Evolutionary conservation across 53 echinoderm and acorn worm species (phyloP), one percentile per base, ranked within the genome.

Genomic region (Holothuria scabra): DNA sequence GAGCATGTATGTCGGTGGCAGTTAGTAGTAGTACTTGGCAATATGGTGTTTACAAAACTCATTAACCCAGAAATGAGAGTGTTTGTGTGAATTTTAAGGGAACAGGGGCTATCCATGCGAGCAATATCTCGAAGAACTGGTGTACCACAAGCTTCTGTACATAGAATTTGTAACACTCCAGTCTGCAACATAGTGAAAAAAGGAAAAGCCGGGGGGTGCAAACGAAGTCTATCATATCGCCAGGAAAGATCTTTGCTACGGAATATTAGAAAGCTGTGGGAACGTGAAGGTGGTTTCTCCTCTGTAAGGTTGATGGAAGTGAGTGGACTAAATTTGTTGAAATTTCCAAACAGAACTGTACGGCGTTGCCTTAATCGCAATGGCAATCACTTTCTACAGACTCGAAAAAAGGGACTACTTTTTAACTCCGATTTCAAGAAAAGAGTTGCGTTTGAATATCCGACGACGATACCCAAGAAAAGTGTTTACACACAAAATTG

Each of bases 401-500:
- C 84, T 18, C 49, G 56, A 28, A 67, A 84, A 24, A 84, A 84
- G 25, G 84, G 84, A 52, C 23, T 69, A 9, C 26, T 84, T 29
- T 5, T 30, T 5, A 12, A 28, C 9, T 30, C 31, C 19, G 69
- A 84, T 33, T 67, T 25, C 25, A 61, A 56, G 38, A 67, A 69
- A 52, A 24, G 70, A 20, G 31, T 84, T 13, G 28, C 56, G 26
- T 84, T 33, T 69, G 57, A 33, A 67, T 22, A 24, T 48, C 16
- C 68, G 62, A 52, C 84, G 34, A 1, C 25, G 31, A 59, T 57
- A 83, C 30, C 55, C 58, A 28, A 29, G 32, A 35, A 59, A 59
- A 3, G 72, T 85, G 49, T 85, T 70, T 29, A 85, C 85, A 28
- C 31, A 85, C 33, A 37, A 72, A 72, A 74, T 85, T 60, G 85